phyloP scores from a whole-genome alignment of 2,888 invertebrate genomes.

The Trilocha varians region DNA sequence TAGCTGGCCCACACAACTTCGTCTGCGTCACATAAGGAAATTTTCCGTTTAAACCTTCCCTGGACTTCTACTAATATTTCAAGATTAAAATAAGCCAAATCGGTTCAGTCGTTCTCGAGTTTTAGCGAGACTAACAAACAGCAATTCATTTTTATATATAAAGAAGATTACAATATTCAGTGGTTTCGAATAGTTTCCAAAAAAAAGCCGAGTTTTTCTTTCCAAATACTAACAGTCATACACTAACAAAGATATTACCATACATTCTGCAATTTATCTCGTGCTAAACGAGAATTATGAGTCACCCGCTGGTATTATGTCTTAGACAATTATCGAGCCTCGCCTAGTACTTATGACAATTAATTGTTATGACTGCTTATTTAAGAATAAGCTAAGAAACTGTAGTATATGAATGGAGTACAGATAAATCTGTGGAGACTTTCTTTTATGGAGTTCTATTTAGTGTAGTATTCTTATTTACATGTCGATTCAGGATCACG shows the following conservation, averaged over 20 bases:
- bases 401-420: slow-evolving; percentile 17
- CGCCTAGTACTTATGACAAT: slow-evolving; percentile 58
- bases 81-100: no score
- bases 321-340: slow-evolving; percentile 47
- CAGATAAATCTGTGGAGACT: neutral
- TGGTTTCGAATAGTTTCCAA: no score
- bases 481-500: no score
- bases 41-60: no score
- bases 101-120: no score
- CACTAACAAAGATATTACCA: neutral
- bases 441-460: neutral
- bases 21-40: no score
- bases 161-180: no score
- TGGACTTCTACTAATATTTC: no score
- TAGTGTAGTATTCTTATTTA: neutral
- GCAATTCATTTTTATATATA: no score
- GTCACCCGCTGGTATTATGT: slow-evolving; percentile 37
- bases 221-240: neutral
- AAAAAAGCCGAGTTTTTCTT: neutral
- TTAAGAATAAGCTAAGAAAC: slow-evolving; percentile 24
- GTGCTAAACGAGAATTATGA: slow-evolving; percentile 13
- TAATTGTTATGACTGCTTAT: slow-evolving; percentile 54
- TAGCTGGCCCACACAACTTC: no score
- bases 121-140: no score
- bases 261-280: neutral